Base-by-base conservation (phyloP, 2,888 invertebrate species). In the Rhogogaster chlorosoma region DNA sequence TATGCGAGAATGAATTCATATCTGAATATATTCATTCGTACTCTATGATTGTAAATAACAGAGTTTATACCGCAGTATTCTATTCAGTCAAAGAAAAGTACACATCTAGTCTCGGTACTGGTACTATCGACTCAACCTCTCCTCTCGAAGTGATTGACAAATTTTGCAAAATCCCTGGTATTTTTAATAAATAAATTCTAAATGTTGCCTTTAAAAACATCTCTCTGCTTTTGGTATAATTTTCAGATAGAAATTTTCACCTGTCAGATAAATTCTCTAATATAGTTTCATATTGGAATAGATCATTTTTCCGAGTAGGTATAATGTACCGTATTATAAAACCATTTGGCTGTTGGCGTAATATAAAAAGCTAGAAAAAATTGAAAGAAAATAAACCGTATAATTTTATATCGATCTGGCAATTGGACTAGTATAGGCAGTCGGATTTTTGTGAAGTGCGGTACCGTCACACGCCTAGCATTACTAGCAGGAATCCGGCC, bases 11-110 rank as follows among this genome's bases (percentile, higher is more conserved):
- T 53, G 77, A 32, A 77, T 53, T 77, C 53, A 49, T 49, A 49
- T 49, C 53, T 32, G 53, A 77, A 53, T 77, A 77, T 77, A 77
- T 77, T 53, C 53, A 29, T 77, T 77, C 77, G 49, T 53, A 53
- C 77, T 77, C 53, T 53, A 26, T 77, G 49, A 77, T 49, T 77
- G n/a, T 77, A 32, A 77, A 77, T 77, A 49, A 53, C 53, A 6
- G 29, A 32, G 32, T 53, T 53, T 77, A 77, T 32, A 49, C 53
- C 29, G n/a, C n/a, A 18, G 49, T 6, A 29, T 49, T 49, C 15
- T 15, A 45, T 45, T 45, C 45, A 42, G 75, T 45, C 10, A 49
- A 49, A 42, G 22, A 70, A 70, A 36, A 36, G 36, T 70, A 26
- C 26, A 61, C 15, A 18, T 12, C 15, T 70, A 70, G 61, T 61